These are phyloP conservation scores for Acanthoscelides obtectus DNA, from an alignment of 2,888 invertebrate species.

Conservation along the genomic window DNA sequence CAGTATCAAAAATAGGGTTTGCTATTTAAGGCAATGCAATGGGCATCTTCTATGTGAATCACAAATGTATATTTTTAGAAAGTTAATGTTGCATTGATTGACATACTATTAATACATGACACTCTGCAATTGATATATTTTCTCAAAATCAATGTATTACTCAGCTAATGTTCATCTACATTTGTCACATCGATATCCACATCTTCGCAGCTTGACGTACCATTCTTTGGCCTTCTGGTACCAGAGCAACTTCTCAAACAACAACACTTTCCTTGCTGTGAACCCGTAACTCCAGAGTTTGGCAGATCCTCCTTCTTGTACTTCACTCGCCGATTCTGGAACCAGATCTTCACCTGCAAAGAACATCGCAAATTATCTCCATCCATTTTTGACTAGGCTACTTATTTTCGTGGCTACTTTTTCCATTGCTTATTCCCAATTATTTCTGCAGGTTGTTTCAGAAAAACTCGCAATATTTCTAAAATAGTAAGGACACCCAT, in stretches of 20 bases:
- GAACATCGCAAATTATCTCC: no score
- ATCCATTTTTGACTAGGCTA: no score
- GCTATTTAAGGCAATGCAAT: not conserved
- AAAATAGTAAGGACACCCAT: no score
- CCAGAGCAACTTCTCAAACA: not conserved
- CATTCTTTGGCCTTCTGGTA: slow-evolving; percentile 42
- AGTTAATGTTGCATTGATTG: slow-evolving; percentile 1
- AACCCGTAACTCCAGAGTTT: slow-evolving; percentile 16
- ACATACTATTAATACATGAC: no score
- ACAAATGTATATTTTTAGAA: slow-evolving; percentile 1
- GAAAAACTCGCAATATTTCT: no score
- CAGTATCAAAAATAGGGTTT: slow-evolving; percentile 2
- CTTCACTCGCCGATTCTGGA: slow-evolving; percentile 90
- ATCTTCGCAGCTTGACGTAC: slow-evolving; percentile 40
- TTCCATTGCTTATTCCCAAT: no score
- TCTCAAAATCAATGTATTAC: no score
- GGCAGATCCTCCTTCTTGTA: slow-evolving; percentile 84
- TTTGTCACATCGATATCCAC: slow-evolving; percentile 43
- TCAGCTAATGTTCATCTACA: slow-evolving; percentile 33
- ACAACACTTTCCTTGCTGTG: slow-evolving; percentile 41
- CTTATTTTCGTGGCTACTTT: no score
- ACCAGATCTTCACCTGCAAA: slow-evolving; percentile 81
- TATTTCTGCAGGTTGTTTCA: no score
- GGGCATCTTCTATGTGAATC: not conserved
- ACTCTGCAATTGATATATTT: no score